Base-by-base conservation (phyloP, 2,113 vertebrate genomes). In the Gambusia affinis region DNA sequence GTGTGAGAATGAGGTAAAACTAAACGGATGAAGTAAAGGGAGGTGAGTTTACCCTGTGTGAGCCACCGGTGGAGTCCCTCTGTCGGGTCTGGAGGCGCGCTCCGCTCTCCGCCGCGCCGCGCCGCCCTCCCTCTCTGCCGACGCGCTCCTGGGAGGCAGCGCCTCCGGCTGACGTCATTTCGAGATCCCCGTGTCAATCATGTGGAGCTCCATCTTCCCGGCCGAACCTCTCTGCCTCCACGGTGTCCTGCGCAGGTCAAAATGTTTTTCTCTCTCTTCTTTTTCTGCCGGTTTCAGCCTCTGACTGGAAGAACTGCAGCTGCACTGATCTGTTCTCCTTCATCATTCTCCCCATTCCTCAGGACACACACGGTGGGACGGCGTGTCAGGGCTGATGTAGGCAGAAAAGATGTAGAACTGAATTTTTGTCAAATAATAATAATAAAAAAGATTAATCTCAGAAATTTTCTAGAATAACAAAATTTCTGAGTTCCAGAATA, bases 161-260 rank as follows among this genome's bases (percentile, higher is more conserved):
- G 4, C 27, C 71, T 42, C n/a, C 10, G 22, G 42, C 72, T 85
- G 70, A 85, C 78, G 83, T 85, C 75, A 81, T 12, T n/a, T 12
- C 8, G 31, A 70, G 61, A 65, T 27, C 64, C 30, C 51, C 8
- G 1, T 68, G 33, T 60, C 71, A 66, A 0, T 78, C 67, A 12
- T 28, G 27, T 37, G 5, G 11, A 27, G n/a, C 12, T 62, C 27
- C 44, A 4, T 44, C 30, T 4, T 1, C 11, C 62, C 12, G 4
- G 27, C 11, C 11, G 27, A 62, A 17, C 17, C 35, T 4, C 10
- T 44, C 35, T 17, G 39, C 12, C 28, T 17, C n/a, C 4, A 61
- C 31, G 28, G 17, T 42, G 44, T 72, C 39, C 37, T 65, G 29
- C 33, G 7, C 12, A 64, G 64, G 64, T 64, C 71, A 62, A 8